Percentiles rank a stretch among this genome's conserved stretches.
These are phyloP conservation scores for Porites lobata DNA, from an alignment of 92 coral and sea anemone species.

Conservation along the genomic window DNA sequence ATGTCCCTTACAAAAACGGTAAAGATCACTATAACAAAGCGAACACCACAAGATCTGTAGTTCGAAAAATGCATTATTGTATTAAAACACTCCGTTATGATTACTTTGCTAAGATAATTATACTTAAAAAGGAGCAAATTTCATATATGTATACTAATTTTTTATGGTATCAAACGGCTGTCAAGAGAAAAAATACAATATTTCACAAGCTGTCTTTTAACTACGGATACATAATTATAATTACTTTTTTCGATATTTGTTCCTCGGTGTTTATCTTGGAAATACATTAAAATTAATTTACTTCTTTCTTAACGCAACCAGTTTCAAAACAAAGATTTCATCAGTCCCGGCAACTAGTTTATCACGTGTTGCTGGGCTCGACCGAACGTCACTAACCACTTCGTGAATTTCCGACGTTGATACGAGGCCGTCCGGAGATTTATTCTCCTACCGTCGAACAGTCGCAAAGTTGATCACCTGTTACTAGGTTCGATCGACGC, in stretches of 20 bases:
- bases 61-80: neutral
- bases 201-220: slow-evolving; percentile 9
- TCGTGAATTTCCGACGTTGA: slow-evolving; percentile 90
- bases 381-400: slow-evolving; percentile 88
- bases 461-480: slow-evolving; percentile 32
- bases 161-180: slow-evolving; percentile 14
- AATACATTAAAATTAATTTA: slow-evolving; percentile 30
- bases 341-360: too few relatives aligned
- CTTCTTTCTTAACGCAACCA: neutral
- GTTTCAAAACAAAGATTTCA: neutral
- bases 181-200: slow-evolving; percentile 29
- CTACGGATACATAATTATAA: neutral
- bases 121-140: slow-evolving; percentile 16
- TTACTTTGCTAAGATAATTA: neutral
- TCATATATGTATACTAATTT: slow-evolving; percentile 16
- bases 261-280: neutral
- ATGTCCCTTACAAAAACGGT: neutral
- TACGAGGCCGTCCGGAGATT: slow-evolving; percentile 85
- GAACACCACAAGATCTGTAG: neutral
- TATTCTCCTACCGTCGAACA: neutral
- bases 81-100: neutral
- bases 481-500: slow-evolving; percentile 76
- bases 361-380: slow-evolving; percentile 71
- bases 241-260: neutral
- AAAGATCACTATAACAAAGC: neutral